Percentiles rank a stretch among this genome's conserved stretches.
phyloP scores from a whole-genome alignment of 2,888 invertebrate species.

The Fragum fragum region DNA sequence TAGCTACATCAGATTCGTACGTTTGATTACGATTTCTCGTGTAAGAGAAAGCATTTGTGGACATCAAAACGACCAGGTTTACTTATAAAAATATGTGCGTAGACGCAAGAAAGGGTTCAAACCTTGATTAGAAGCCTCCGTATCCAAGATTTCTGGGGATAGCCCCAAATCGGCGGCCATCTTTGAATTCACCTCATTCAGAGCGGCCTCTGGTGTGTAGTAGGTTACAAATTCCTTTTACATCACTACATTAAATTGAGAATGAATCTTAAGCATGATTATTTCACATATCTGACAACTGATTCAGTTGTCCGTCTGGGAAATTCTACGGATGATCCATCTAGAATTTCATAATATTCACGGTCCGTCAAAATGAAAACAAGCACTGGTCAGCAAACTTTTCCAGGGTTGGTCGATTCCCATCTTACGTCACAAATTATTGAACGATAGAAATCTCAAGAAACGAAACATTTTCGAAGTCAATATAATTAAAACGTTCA shows the following conservation, averaged over 20 bases:
- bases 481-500: too few species aligned
- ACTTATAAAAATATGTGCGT: too few species aligned
- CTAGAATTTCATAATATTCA: conserved; percentile 39
- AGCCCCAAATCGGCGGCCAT: conserved; percentile 83
- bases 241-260: conserved; percentile 17
- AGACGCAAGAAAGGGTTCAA: neutral
- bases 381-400: conserved; percentile 68
- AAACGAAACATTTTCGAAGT: conserved; percentile 23
- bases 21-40: neutral
- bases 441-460: conserved; percentile 27
- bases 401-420: conserved; percentile 55
- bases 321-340: conserved; percentile 56
- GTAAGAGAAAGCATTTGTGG: neutral
- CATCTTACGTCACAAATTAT: conserved; percentile 57
- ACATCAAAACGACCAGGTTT: too few species aligned
- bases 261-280: conserved; percentile 11
- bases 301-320: conserved; percentile 24
- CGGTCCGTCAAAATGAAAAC: conserved; percentile 69
- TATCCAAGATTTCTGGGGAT: conserved; percentile 81
- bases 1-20: neutral
- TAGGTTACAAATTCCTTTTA: conserved; percentile 58
- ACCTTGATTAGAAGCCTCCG: conserved; percentile 64
- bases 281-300: conserved; percentile 37
- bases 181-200: conserved; percentile 81
- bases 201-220: conserved; percentile 80